Conservation (phyloP, 2,113 vertebrate species). For the Stercorarius parasiticus region DNA sequence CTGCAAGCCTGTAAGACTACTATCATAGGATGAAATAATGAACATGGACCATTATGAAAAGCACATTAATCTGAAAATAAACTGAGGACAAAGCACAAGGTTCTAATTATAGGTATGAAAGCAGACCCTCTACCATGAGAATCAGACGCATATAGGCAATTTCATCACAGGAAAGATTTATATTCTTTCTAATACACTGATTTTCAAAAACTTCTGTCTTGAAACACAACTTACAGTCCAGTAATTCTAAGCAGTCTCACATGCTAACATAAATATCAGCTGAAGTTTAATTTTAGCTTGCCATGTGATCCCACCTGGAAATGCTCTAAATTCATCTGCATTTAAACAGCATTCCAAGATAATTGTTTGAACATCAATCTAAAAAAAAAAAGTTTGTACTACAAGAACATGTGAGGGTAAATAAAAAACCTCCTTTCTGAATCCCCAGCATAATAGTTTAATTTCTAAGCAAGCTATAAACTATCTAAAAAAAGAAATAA, state of each 20-base stretch:
- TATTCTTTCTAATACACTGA: background rate
- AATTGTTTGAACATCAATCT: background rate
- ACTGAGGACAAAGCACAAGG: background rate
- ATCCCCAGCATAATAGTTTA: background rate
- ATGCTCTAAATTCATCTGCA: background rate
- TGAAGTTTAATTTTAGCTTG: conserved; percentile 13
- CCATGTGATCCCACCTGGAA: background rate
- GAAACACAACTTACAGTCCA: background rate
- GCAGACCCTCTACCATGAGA: background rate
- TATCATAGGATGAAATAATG: background rate
- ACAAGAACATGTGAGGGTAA: background rate
- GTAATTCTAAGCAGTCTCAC: background rate
- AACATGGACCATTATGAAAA: background rate
- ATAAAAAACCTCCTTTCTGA: background rate
- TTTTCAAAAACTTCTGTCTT: background rate
- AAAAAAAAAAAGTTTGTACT: background rate
- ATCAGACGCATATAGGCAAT: background rate
- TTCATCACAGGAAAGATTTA: background rate
- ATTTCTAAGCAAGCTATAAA: background rate
- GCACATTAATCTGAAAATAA: background rate
- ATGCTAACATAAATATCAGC: background rate
- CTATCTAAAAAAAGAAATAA: background rate
- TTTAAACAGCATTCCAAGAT: background rate
- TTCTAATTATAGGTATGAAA: background rate
- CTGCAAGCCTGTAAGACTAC: background rate